Percentiles rank a stretch among this genome's conserved stretches.
phyloP scores from a whole-genome alignment of 1,140 invertebrate species.

The Cardiocondyla obscurior region DNA sequence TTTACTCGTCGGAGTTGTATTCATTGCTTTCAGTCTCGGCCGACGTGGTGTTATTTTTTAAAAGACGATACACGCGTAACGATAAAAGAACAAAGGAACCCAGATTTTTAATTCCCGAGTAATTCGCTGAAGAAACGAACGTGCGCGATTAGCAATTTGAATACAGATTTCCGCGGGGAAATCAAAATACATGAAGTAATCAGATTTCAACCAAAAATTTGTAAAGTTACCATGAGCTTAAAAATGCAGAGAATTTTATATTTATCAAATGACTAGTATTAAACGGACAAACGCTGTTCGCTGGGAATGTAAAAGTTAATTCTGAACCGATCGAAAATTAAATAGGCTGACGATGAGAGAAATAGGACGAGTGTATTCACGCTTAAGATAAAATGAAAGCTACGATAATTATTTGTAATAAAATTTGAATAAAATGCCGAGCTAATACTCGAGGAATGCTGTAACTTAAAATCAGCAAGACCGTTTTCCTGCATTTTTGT shows the following conservation, averaged over 20 bases:
- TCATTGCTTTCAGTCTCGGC: conserved; percentile 19
- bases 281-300: not conserved
- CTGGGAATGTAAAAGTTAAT: not conserved
- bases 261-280: not conserved
- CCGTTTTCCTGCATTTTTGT: not conserved
- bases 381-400: not conserved
- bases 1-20: not conserved
- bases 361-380: not conserved
- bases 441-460: not conserved
- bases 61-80: not conserved
- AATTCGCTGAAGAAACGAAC: not conserved
- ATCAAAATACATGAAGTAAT: conserved; percentile 11
- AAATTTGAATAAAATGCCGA: not conserved
- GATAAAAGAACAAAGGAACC: not conserved
- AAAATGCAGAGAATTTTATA: not conserved
- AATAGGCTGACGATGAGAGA: not conserved
- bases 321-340: not conserved
- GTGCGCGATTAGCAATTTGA: not conserved
- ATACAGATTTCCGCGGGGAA: not conserved
- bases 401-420: not conserved
- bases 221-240: not conserved
- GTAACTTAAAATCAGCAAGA: conserved; percentile 24
- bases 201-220: not conserved
- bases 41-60: not conserved
- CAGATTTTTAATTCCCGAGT: not conserved